A percentile compares a stretch with the other conserved stretches of the same genome.
Conservation (phyloP, 2,113 vertebrate species). For the Pholis gunnellus region DNA sequence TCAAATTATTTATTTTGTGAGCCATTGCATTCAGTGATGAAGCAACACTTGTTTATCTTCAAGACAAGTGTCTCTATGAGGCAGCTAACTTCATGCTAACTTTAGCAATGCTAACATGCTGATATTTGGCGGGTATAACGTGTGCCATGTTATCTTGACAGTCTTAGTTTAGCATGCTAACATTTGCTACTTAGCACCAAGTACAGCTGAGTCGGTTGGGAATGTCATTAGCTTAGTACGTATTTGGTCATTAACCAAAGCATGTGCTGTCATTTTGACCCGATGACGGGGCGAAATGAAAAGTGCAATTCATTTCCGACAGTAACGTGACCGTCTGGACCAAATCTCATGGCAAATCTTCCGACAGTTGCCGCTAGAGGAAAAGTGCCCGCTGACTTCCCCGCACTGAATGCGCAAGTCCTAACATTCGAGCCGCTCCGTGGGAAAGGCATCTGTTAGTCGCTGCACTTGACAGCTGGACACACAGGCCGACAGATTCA, state of each 20-base stretch:
- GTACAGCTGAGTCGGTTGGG: neutral
- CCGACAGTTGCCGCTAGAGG: neutral
- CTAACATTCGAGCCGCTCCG: constrained; percentile 11
- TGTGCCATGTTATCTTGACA: neutral
- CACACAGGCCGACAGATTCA: constrained; percentile 24
- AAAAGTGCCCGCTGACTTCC: neutral
- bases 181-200: neutral
- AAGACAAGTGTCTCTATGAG: neutral
- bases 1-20: neutral
- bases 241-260: neutral
- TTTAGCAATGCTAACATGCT: neutral
- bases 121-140: neutral
- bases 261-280: neutral
- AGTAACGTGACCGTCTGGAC: too few species aligned
- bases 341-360: neutral
- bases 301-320: neutral
- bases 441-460: constrained; percentile 55
- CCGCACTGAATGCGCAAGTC: neutral
- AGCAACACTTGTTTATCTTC: neutral
- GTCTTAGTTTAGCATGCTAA: neutral
- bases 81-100: neutral
- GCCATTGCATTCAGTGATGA: neutral
- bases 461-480: constrained; percentile 59
- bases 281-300: neutral
- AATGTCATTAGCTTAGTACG: neutral